Conservation (phyloP, 2,113 vertebrate genomes). For the Clarias batrachus region DNA sequence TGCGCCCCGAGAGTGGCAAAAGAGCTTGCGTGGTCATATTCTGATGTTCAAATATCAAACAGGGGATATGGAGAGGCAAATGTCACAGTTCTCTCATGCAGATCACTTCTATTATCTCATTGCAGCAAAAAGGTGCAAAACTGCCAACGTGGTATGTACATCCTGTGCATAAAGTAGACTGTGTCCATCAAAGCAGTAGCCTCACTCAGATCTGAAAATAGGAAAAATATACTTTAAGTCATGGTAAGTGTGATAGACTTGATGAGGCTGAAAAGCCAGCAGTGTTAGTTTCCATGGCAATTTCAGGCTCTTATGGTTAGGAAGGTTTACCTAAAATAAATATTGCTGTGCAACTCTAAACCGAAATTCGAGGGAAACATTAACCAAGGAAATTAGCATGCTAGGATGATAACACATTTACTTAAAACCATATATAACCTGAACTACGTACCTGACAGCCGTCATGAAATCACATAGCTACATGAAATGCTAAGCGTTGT, state of each 20-base stretch:
- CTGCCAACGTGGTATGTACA: slow-evolving; percentile 41
- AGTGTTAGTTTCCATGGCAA: slow-evolving; percentile 46
- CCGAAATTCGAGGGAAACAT: neutral
- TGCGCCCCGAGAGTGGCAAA: slow-evolving; percentile 91
- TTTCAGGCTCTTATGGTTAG: neutral
- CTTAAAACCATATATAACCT: neutral
- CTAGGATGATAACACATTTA: neutral
- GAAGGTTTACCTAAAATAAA: neutral
- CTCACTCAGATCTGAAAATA: slow-evolving; percentile 64
- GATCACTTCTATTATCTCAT: slow-evolving; percentile 72
- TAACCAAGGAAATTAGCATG: neutral
- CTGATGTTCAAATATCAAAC: slow-evolving; percentile 15
- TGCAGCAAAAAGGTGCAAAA: slow-evolving; percentile 51
- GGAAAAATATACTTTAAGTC: neutral
- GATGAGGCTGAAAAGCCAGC: slow-evolving; percentile 5
- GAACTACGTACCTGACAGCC: neutral
- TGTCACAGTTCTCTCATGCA: slow-evolving; percentile 63
- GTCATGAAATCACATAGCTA: neutral
- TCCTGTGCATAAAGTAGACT: slow-evolving; percentile 53
- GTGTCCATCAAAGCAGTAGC: slow-evolving; percentile 47
- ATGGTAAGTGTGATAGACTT: slow-evolving; percentile 1
- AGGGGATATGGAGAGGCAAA: slow-evolving; percentile 48
- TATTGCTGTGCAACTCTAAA: neutral
- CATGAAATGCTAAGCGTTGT: neutral
- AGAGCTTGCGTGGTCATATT: slow-evolving; percentile 92